Evolutionary conservation across 2,113 vertebrate species (phyloP).

Genomic region (Mesembrinibis cayennensis): DNA sequence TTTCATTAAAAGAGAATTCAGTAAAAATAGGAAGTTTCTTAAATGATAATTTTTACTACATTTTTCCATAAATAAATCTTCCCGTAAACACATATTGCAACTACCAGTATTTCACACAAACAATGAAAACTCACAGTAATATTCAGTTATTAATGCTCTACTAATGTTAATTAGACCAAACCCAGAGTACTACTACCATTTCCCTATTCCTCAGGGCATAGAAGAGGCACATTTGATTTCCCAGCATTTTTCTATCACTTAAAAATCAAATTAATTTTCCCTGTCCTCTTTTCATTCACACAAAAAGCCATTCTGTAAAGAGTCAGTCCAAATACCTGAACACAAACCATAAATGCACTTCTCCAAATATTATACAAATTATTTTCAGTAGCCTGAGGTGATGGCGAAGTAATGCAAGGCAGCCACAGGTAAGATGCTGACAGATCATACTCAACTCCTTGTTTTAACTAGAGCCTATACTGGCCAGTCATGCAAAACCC

Average conservation of each 20-base stretch:
- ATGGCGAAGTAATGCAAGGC: not conserved
- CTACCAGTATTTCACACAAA: not conserved
- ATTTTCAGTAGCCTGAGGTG: not conserved
- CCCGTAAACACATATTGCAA: not conserved
- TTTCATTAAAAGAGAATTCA: not conserved
- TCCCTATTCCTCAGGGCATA: not conserved
- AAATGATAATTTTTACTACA: not conserved
- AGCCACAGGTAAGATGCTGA: not conserved
- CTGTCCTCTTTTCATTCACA: not conserved
- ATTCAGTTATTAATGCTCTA: not conserved
- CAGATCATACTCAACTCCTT: not conserved
- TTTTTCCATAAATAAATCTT: not conserved
- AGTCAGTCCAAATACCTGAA: not conserved
- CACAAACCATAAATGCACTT: not conserved
- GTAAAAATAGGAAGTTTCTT: not conserved
- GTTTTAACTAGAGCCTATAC: not conserved
- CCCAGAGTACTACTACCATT: not conserved
- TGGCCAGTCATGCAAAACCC: not conserved
- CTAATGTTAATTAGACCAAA: not conserved
- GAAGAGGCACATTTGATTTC: not conserved
- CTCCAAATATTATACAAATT: not conserved
- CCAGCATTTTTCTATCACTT: not conserved
- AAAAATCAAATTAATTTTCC: not conserved
- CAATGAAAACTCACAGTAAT: not conserved
- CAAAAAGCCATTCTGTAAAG: not conserved